Conservation (phyloP, 2,113 vertebrate species). For the Grammomys surdaster region DNA sequence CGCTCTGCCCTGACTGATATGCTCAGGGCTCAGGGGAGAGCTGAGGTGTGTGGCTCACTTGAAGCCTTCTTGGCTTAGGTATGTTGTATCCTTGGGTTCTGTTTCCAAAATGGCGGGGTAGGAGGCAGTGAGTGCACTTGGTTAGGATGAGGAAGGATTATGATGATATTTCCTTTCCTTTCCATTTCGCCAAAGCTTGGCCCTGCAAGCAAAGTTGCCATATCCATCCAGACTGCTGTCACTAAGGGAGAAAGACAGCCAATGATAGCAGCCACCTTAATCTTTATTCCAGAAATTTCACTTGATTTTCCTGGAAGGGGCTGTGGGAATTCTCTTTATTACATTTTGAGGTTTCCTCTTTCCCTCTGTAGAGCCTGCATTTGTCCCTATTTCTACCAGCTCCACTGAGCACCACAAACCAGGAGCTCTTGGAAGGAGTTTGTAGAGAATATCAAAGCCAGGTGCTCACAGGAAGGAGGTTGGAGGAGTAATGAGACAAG, state of each 20-base stretch:
- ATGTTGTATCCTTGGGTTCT: background rate
- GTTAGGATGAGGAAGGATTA: background rate
- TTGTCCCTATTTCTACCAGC: conserved; percentile 55
- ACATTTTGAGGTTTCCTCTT: conserved; percentile 1
- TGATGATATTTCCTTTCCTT: fast-evolving
- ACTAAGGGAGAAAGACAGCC: conserved; percentile 49
- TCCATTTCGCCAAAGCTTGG: background rate
- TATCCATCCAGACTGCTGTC: background rate
- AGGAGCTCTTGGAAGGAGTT: conserved; percentile 28
- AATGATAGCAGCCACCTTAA: conserved; percentile 34
- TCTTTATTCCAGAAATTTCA: conserved; percentile 55
- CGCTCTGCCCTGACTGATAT: background rate
- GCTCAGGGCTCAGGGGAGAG: background rate
- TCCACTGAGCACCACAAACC: conserved; percentile 53
- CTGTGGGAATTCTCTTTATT: conserved; percentile 46
- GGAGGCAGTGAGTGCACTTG: background rate
- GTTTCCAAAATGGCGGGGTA: background rate
- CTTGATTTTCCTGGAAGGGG: conserved; percentile 65
- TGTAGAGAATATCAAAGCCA: background rate
- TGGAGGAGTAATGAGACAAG: background rate
- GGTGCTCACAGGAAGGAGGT: background rate
- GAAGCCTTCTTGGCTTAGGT: background rate
- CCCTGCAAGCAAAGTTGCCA: background rate
- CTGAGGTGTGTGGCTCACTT: background rate
- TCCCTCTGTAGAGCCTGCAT: background rate